These are phyloP conservation scores for Drosophila bifasciata DNA, from an alignment of 1,140 invertebrate species.

Conservation along the genomic window DNA sequence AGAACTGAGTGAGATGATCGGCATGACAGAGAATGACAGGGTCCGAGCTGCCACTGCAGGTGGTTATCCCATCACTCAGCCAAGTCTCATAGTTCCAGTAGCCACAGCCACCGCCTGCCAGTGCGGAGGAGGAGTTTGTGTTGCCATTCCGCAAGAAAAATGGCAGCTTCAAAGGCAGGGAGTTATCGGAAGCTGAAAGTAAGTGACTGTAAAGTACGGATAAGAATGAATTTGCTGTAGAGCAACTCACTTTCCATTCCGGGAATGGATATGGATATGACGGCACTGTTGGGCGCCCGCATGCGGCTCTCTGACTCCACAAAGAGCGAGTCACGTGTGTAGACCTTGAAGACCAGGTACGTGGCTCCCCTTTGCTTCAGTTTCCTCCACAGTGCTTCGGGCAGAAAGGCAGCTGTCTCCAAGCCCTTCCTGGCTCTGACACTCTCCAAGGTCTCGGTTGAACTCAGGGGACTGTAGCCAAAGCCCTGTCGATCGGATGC, in stretches of 20 bases:
- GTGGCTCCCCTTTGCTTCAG: conserved; percentile 9
- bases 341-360: conserved; percentile 70
- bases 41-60: background rate
- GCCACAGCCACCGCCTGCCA: conserved; percentile 51
- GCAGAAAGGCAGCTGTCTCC: conserved; percentile 63
- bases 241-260: conserved; percentile 56
- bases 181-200: conserved; percentile 21
- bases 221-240: background rate
- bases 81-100: conserved; percentile 79
- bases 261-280: conserved; percentile 73
- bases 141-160: conserved; percentile 54
- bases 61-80: conserved; percentile 60
- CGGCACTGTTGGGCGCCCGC: conserved; percentile 47
- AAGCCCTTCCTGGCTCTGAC: conserved; percentile 37
- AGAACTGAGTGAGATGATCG: conserved; percentile 87
- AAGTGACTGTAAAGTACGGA: background rate
- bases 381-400: conserved; percentile 47
- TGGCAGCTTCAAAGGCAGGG: conserved; percentile 44
- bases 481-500: conserved; percentile 27
- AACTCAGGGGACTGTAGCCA: conserved; percentile 55
- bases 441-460: conserved; percentile 41
- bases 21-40: conserved; percentile 84
- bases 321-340: conserved; percentile 70
- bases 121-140: background rate
- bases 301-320: conserved; percentile 47